phyloP scores from a whole-genome alignment of 2,797 vertebrate species.

The Enteromius radiatus region DNA sequence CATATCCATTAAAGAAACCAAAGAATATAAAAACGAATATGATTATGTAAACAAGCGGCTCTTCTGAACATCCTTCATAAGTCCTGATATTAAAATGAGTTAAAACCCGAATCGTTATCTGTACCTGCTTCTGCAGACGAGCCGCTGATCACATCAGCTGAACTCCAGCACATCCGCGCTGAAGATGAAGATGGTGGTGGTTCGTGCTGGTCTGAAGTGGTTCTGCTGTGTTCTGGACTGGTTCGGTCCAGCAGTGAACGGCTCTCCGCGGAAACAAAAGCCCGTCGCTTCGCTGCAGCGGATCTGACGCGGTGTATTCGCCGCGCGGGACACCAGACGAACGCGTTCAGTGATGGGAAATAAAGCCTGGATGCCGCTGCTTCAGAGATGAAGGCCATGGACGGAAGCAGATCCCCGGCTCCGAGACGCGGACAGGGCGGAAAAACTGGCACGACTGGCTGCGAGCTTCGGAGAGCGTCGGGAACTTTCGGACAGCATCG shows the following conservation, averaged over 20 bases:
- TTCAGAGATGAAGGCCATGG: constrained; percentile 64
- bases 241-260: constrained; percentile 8
- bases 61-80: background rate
- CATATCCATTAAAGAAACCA: background rate
- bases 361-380: constrained; percentile 47
- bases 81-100: background rate
- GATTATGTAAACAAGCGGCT: background rate
- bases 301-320: constrained; percentile 36
- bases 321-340: constrained; percentile 56
- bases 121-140: constrained; percentile 12
- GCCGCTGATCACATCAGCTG: background rate
- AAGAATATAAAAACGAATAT: background rate
- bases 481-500: constrained; percentile 59
- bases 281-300: constrained; percentile 43
- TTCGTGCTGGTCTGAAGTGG: background rate
- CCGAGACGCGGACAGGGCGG: constrained; percentile 63
- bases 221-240: background rate
- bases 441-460: constrained; percentile 62
- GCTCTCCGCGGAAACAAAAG: constrained; percentile 40
- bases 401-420: constrained; percentile 53
- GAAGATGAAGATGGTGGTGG: background rate
- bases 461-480: constrained; percentile 67
- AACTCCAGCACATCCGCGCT: background rate
- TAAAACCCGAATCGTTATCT: background rate
- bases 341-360: constrained; percentile 51